Base-by-base conservation (phyloP, 2,888 invertebrate genomes). In the Clistopyga incitator region DNA sequence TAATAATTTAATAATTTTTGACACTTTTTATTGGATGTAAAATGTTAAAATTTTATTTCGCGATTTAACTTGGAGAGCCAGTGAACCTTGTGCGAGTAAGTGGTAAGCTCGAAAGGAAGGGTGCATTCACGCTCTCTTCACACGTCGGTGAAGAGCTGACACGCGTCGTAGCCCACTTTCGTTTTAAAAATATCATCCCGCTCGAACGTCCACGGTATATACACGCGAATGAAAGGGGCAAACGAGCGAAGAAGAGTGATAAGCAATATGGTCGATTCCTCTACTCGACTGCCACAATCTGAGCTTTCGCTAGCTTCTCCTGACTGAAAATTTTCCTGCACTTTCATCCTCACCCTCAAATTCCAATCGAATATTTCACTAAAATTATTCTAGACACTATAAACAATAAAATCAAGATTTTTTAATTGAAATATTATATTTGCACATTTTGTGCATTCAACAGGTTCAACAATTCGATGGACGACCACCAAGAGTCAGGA, bases 401-500 rank as follows among this genome's bases (percentile, higher is more conserved):
- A 38, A 3, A 18, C 18, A 6, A n/a, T 4, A 18, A 18, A 1
- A 18, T 50, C n/a, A n/a, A n/a, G n/a, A n/a, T n/a, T n/a, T n/a
- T n/a, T n/a, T n/a, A n/a, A n/a, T n/a, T n/a, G n/a, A n/a, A n/a
- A n/a, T n/a, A n/a, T n/a, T n/a, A n/a, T n/a, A n/a, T n/a, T n/a
- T n/a, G n/a, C n/a, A n/a, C n/a, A n/a, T n/a, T n/a, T 56, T 56
- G 2, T 52, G 15, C 11, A 3, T 59, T 11, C 6, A 25, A n/a
- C 65, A 75, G 68, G 74, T 54, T 56, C 20, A 72, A 47, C 80
- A 86, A 45, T 54, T 54, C 11, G 84, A 84, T 38, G 84, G 84
- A 45, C 81, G 77, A 71, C 74, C 75, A 54, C 86, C 89, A 8
- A 64, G 88, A 23, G 85, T 88, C 61, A 86, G 87, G 38, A 82